These are phyloP conservation scores for Ichneumoninae sp. DNA, from an alignment of 2,888 invertebrate species.

Conservation along the genomic window DNA sequence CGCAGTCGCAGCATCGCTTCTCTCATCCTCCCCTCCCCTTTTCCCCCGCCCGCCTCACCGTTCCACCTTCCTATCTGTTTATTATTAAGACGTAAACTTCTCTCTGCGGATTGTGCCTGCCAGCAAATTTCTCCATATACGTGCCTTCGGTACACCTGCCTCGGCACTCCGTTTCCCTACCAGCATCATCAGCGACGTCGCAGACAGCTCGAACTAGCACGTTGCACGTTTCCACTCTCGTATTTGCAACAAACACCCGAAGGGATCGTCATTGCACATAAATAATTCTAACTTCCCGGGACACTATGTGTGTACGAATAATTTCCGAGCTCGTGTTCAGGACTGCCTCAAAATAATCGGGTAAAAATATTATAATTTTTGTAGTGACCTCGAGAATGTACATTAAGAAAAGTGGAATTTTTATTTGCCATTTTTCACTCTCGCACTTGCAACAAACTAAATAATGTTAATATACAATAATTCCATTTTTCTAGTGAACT, in stretches of 20 bases:
- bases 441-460: too few relatives aligned
- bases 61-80: conserved; percentile 74
- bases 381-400: too few relatives aligned
- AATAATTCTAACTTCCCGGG: conserved; percentile 22
- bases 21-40: not conserved
- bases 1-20: conserved; percentile 21
- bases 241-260: conserved; percentile 23
- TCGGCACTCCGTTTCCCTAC: not conserved
- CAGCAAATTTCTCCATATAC: conserved; percentile 49
- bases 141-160: conserved; percentile 28
- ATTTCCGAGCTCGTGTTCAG: not conserved
- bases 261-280: conserved; percentile 40
- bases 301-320: not conserved
- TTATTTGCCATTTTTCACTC: too few relatives aligned
- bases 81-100: conserved; percentile 75
- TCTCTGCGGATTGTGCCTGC: conserved; percentile 51
- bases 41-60: not conserved
- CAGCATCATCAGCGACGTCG: conserved; percentile 18
- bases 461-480: too few relatives aligned
- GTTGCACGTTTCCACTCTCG: conserved; percentile 27
- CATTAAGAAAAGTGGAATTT: too few relatives aligned
- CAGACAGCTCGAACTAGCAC: not conserved
- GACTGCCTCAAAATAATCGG: not conserved
- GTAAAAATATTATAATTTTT: not conserved
- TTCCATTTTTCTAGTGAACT: too few relatives aligned